These are phyloP conservation scores for Phaetusa simplex DNA, from an alignment of 2,113 vertebrate species.

Conservation along the genomic window DNA sequence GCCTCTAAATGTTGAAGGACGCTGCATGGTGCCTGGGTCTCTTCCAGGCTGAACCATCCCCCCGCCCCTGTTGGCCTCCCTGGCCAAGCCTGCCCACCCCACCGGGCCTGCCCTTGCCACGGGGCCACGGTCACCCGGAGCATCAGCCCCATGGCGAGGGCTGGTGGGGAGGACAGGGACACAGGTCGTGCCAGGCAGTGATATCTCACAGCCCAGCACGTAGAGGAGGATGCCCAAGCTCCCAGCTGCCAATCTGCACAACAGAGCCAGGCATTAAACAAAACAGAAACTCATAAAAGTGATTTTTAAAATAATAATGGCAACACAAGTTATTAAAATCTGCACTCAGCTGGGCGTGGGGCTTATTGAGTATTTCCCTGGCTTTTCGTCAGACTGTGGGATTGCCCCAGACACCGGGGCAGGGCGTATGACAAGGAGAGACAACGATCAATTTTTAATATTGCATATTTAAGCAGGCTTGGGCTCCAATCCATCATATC, in stretches of 20 bases:
- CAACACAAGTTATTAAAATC: constrained; percentile 46
- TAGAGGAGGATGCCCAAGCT: not conserved
- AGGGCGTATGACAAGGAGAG: constrained; percentile 58
- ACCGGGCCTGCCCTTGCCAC: accelerated
- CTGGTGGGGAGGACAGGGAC: not conserved
- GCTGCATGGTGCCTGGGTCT: not conserved
- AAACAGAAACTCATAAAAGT: constrained; percentile 42
- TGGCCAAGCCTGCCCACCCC: not conserved
- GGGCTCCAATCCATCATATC: constrained; percentile 42
- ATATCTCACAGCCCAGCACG: not conserved
- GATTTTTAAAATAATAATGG: constrained; percentile 49
- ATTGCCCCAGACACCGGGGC: constrained; percentile 50
- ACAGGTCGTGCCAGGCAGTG: not conserved
- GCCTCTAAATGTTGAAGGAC: not conserved
- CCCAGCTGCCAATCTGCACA: not conserved
- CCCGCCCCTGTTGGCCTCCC: not conserved
- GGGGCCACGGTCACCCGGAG: accelerated
- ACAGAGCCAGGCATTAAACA: not conserved
- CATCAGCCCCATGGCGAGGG: not conserved
- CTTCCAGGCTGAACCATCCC: not conserved
- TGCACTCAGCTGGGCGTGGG: not conserved
- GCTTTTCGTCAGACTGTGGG: constrained; percentile 5
- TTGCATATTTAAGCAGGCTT: constrained; percentile 68
- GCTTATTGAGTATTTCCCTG: constrained; percentile 25
- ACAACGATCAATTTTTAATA: constrained; percentile 71